These are phyloP conservation scores for Torymus aiolomorphi DNA, from an alignment of 2,888 invertebrate species.

Conservation along the genomic window DNA sequence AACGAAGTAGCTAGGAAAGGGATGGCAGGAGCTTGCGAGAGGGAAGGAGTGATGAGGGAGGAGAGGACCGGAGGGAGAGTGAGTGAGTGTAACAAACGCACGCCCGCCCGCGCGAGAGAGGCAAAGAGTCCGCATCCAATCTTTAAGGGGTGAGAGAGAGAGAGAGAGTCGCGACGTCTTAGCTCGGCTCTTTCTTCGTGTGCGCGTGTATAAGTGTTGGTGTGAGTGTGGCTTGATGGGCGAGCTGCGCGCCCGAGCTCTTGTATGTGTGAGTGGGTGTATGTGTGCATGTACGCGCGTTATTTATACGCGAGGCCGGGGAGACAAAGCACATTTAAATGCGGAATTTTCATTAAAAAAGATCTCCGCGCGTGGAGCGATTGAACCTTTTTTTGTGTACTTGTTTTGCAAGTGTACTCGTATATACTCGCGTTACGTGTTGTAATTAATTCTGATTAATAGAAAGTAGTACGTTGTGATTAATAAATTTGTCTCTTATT, in stretches of 20 bases:
- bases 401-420: not conserved
- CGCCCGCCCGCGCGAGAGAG: not conserved
- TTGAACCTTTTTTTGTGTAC: conserved; percentile 18
- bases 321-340: conserved; percentile 55
- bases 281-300: conserved; percentile 12
- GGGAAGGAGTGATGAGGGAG: conserved; percentile 55
- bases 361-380: conserved; percentile 1
- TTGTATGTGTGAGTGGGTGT: not conserved
- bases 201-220: not conserved
- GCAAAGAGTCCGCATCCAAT: conserved; percentile 51
- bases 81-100: conserved; percentile 49
- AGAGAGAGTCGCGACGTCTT: conserved; percentile 47
- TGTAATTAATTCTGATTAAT: too few species aligned
- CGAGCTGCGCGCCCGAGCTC: too few species aligned
- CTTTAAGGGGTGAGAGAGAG: conserved; percentile 47
- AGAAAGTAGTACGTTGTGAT: too few species aligned
- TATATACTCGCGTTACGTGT: too few species aligned
- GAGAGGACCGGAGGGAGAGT: conserved; percentile 50
- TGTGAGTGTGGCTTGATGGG: too few species aligned
- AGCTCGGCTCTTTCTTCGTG: conserved; percentile 14
- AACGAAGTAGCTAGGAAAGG: conserved; percentile 41
- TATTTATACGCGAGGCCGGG: conserved; percentile 41
- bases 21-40: conserved; percentile 53
- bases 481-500: too few species aligned
- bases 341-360: conserved; percentile 54